Conservation (phyloP, 2,888 invertebrate species). For the Idaea straminata region DNA sequence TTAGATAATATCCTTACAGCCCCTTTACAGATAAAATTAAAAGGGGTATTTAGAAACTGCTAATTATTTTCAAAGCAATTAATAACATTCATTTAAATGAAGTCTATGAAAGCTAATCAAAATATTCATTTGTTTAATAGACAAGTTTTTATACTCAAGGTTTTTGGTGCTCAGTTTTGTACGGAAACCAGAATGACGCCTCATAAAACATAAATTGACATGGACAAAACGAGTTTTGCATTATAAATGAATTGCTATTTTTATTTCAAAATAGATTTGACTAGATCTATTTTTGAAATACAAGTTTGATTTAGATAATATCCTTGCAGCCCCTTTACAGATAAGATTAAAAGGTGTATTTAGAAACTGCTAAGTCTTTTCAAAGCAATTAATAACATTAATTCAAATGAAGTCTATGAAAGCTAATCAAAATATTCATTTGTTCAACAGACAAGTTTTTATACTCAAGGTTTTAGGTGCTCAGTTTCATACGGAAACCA, state of each 20-base stretch:
- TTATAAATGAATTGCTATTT: background rate
- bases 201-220: background rate
- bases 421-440: background rate
- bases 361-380: too few relatives aligned
- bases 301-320: background rate
- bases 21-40: too few relatives aligned
- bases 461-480: background rate
- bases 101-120: background rate
- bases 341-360: too few relatives aligned
- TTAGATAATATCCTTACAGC: background rate
- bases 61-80: too few relatives aligned
- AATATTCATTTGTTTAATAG: background rate
- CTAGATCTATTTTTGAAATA: too few relatives aligned
- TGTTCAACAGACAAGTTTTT: background rate
- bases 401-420: background rate
- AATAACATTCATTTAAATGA: background rate
- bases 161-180: background rate
- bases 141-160: background rate
- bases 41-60: too few relatives aligned
- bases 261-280: background rate
- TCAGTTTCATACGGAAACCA: background rate
- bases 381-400: background rate
- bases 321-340: too few relatives aligned
- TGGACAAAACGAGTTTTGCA: background rate
- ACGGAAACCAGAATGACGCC: background rate